Base-by-base conservation (phyloP, 2,888 invertebrate genomes). In the Synergus itoensis region DNA sequence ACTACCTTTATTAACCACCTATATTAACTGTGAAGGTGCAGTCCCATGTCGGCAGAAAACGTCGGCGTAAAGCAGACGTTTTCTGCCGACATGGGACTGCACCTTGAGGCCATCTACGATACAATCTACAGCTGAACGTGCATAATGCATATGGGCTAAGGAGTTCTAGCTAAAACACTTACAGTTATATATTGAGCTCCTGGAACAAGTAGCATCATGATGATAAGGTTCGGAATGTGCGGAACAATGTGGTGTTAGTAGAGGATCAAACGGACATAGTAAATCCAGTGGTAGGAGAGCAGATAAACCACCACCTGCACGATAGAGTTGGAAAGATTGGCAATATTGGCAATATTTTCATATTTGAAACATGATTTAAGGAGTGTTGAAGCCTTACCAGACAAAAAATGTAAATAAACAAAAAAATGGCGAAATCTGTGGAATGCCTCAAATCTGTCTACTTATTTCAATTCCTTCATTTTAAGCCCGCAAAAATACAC, bases 191-290 rank as follows among this genome's bases (percentile, higher is more conserved):
- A 91, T 87, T 86, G 90, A 90, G 87, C 89, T 91, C 91, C 91
- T 90, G 87, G 90, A 86, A 87, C 89, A 91, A 91, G 90, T 87
- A 88, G 91, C 89, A 88, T 91, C 89, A 89, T 91, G 92, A 88
- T 91, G 91, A 87, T 92, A 91, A 90, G 92, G 90, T 90, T 91
- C 91, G 86, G 91, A 92, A 88, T 90, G 90, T 87, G 89, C 89
- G 88, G 91, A 91, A 89, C 89, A 91, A 86, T 91, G 90, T 83
- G 91, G 89, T 88, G 90, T 91, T 89, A 92, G 88, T 89, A 92
- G 88, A 87, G 92, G 92, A 89, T 92, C 92, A 81, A 92, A 92
- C 79, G 92, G 92, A 87, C 89, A 91, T 86, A 92, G 86, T 84
- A 92, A 88, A 87, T 92, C 92, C 90, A 92, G 84, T 85, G 92